These are phyloP conservation scores for Crotalus horridus DNA, from an alignment of 2,113 vertebrate genomes.

Conservation along the genomic window DNA sequence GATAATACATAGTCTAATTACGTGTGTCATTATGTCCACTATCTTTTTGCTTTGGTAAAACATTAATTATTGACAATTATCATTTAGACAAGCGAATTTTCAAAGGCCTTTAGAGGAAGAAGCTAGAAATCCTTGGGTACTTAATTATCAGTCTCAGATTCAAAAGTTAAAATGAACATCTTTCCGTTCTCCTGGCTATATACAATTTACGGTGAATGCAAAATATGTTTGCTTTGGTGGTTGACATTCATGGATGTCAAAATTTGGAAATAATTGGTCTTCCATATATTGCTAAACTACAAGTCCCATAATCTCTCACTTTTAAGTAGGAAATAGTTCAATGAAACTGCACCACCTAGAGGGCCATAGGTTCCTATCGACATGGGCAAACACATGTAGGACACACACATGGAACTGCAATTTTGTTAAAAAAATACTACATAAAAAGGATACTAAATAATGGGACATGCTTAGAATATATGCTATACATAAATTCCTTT, in stretches of 20 bases:
- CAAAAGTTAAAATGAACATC: background rate
- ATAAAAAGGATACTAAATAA: background rate
- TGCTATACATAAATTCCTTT: background rate
- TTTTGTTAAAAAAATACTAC: background rate
- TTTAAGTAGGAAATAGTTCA: background rate
- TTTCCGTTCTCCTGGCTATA: background rate
- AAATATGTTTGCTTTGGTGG: background rate
- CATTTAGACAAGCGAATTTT: constrained; percentile 10
- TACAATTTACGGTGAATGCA: background rate
- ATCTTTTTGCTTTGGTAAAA: constrained; percentile 7
- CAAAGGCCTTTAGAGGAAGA: background rate
- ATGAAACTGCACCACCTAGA: background rate
- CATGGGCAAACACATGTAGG: background rate
- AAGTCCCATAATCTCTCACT: background rate
- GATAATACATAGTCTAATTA: background rate
- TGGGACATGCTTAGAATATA: background rate
- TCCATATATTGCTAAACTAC: background rate
- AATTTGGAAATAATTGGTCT: background rate
- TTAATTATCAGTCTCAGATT: background rate
- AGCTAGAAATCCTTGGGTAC: background rate
- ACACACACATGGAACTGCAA: background rate
- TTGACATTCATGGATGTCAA: background rate
- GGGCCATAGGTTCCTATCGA: background rate
- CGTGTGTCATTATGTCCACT: background rate
- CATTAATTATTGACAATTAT: constrained; percentile 15